Percentiles rank a stretch among this genome's conserved stretches.
Conservation (phyloP, 2,113 vertebrate species). For the Calonectris borealis region DNA sequence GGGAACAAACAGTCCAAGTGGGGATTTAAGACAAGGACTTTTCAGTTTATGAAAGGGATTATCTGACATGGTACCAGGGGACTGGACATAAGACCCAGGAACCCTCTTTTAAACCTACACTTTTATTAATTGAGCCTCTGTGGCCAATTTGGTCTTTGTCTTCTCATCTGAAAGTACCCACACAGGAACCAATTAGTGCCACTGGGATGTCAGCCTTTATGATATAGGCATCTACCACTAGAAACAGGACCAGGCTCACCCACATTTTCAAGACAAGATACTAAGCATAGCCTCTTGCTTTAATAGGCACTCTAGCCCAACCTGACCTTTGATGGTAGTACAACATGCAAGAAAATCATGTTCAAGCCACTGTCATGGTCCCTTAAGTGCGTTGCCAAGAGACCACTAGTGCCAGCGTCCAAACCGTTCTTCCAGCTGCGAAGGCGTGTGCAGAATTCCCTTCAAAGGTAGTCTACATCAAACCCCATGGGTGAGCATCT, state of each 20-base stretch:
- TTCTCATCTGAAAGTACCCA: neutral
- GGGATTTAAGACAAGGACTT: slow-evolving; percentile 65
- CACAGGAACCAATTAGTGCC: neutral
- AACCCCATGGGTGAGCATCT: neutral
- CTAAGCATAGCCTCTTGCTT: neutral
- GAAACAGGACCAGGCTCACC: neutral
- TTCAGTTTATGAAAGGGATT: slow-evolving; percentile 62
- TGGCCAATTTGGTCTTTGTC: neutral
- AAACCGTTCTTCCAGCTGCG: neutral
- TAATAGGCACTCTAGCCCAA: neutral
- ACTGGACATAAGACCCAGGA: slow-evolving; percentile 16
- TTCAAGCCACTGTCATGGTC: neutral
- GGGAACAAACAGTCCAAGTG: slow-evolving; percentile 60
- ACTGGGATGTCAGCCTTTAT: neutral
- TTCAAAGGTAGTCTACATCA: neutral
- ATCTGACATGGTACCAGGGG: slow-evolving; percentile 49
- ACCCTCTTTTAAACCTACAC: neutral
- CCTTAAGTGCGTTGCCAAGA: neutral
- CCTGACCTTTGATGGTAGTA: neutral
- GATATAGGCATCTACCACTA: neutral
- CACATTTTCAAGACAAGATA: neutral
- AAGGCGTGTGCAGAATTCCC: neutral
- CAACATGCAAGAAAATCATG: neutral
- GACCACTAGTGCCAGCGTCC: neutral
- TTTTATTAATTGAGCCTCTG: neutral